Base-by-base conservation (phyloP, 2,797 vertebrate genomes). In the Syncerus caffer region DNA sequence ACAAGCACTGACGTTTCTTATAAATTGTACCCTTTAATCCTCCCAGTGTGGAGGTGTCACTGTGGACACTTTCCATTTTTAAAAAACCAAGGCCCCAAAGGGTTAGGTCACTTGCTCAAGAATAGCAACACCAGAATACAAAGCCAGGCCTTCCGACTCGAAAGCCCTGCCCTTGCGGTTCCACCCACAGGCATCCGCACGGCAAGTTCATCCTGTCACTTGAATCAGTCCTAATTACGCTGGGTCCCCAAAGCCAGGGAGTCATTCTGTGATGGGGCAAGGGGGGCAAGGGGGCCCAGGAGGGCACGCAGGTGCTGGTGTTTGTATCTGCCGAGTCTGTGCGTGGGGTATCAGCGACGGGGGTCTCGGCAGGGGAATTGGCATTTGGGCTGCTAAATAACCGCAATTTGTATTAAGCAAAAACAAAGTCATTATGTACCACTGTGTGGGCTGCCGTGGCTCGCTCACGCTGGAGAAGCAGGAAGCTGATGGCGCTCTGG, bases 381-480 rank as follows among this genome's bases (percentile, higher is more conserved):
- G 96, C 97, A 97, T 50, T 96, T 97, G 97, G 97, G 45, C 93
- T 95, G 96, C 97, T 97, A 97, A 98, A 98, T 86, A 97, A 98
- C 97, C 92, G 88, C 0, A 45, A 85, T 98, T 96, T 98, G 91
- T 96, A 97, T 97, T 98, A 92, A 1, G 31, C 83, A 93, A 96
- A 97, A 97, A 85, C 93, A 42, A 29, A 83, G 93, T 97, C 95
- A 97, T 97, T 95, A 98, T 76, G 60, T n/a, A 12, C 55, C 93
- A 11, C 6, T n/a, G 31, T 92, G 6, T n/a, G 10, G 50, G 90
- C 93, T 42, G 94, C 85, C 13, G 67, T 0, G 4, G 93, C 96
- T 8, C 34, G 85, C n/a, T 53, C n/a, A 7, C 17, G 50, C 58
- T 50, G 31, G 80, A 57, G 29, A 50, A 19, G 76, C 15, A 3